These are phyloP conservation scores for Megalurothrips usitatus DNA, from an alignment of 2,888 invertebrate species.

Conservation along the genomic window DNA sequence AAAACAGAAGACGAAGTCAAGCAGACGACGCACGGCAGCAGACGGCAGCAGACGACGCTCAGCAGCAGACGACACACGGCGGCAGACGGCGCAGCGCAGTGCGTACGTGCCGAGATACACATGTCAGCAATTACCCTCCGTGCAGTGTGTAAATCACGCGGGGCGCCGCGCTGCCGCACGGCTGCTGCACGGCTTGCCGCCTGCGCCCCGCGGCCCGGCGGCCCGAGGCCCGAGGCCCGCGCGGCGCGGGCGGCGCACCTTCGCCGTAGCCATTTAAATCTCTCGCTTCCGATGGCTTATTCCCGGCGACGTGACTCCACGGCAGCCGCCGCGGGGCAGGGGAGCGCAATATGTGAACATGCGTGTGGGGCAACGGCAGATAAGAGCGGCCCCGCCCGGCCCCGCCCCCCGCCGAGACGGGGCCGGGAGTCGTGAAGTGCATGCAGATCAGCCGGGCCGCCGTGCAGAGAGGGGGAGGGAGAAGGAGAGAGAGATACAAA, in stretches of 20 bases:
- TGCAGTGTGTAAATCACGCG: not conserved
- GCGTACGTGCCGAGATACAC: not conserved
- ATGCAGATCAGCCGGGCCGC: not conserved
- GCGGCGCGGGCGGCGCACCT: not conserved
- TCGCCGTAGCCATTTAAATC: constrained; percentile 8
- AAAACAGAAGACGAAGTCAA: not conserved
- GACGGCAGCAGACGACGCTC: not conserved
- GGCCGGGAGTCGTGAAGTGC: constrained; percentile 7
- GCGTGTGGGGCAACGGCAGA: not conserved
- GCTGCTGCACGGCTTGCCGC: too few species aligned
- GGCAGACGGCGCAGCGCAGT: not conserved
- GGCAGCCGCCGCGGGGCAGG: not conserved
- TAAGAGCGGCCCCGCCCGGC: constrained; percentile 11
- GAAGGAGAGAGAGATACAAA: too few species aligned
- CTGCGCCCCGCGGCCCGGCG: too few species aligned
- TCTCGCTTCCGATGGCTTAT: constrained; percentile 24
- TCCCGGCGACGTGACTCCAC: not conserved
- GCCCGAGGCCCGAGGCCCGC: too few species aligned
- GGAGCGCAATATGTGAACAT: constrained; percentile 12
- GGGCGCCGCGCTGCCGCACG: not conserved
- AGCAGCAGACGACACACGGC: not conserved
- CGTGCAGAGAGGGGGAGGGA: too few species aligned
- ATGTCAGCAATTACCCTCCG: constrained; percentile 17
- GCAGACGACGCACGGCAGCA: not conserved
- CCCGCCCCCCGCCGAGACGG: constrained; percentile 2